Conservation (phyloP, 2,797 vertebrate genomes). For the Knipowitschia caucasica region DNA sequence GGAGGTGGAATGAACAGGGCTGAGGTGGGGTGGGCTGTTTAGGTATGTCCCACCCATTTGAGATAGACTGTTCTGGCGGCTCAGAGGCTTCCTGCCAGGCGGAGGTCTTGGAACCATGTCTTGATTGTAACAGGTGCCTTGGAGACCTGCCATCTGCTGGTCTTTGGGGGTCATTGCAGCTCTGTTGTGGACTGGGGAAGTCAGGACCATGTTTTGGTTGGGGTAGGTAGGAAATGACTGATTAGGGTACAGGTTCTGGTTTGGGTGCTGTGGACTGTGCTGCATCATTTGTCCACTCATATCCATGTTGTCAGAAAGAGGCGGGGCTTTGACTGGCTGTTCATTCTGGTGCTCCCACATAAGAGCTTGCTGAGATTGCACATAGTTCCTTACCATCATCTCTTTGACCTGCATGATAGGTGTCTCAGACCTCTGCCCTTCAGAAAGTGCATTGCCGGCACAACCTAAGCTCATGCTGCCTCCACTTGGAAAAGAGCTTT, state of each 20-base stretch:
- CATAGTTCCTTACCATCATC: constrained; percentile 91
- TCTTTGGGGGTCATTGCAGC: constrained; percentile 71
- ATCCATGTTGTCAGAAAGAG: constrained; percentile 61
- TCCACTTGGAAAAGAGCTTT: constrained; percentile 62
- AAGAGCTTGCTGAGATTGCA: constrained; percentile 93
- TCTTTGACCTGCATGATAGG: constrained; percentile 90
- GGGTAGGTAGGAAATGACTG: constrained; percentile 78
- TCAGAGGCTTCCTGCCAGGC: constrained; percentile 74
- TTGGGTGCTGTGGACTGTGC: constrained; percentile 73
- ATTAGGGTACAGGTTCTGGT: constrained; percentile 75
- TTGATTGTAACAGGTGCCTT: constrained; percentile 73
- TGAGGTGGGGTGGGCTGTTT: constrained; percentile 72
- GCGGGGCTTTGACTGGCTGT: constrained; percentile 56
- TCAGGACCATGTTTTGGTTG: constrained; percentile 75
- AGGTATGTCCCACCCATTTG: constrained; percentile 71
- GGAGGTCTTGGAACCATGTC: constrained; percentile 83
- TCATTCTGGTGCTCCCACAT: constrained; percentile 88
- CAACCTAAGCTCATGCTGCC: constrained; percentile 71
- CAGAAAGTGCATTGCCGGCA: constrained; percentile 60
- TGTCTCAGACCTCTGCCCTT: constrained; percentile 78
- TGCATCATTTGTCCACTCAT: constrained; percentile 71
- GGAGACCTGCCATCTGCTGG: constrained; percentile 69
- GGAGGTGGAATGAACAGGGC: constrained; percentile 70
- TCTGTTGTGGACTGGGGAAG: constrained; percentile 62
- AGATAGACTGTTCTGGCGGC: constrained; percentile 74